Conservation (phyloP, 2,888 invertebrate species). For the Drosophila anomalata region DNA sequence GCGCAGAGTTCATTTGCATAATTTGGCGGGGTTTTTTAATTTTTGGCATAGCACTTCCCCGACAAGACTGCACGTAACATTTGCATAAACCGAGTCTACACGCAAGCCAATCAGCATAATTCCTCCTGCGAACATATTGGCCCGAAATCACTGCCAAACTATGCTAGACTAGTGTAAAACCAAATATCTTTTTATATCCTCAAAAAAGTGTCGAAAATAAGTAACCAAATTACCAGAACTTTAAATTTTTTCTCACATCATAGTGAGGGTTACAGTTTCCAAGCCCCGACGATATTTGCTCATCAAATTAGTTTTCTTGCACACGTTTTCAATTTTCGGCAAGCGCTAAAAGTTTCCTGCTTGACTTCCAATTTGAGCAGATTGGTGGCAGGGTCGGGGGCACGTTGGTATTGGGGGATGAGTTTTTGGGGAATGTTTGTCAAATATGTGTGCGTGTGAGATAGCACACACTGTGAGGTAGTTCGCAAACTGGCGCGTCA, state of each 20-base stretch:
- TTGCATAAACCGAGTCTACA: constrained; percentile 61
- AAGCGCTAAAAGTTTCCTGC: constrained; percentile 42
- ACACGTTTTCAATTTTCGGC: constrained; percentile 72
- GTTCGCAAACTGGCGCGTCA: constrained; percentile 28
- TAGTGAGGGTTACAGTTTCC: constrained; percentile 20
- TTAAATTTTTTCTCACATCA: constrained; percentile 19
- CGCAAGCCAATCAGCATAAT: constrained; percentile 47
- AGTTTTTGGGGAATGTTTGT: constrained; percentile 15
- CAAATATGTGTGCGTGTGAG: constrained; percentile 23
- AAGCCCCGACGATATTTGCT: constrained; percentile 55
- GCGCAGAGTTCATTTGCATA: constrained; percentile 66
- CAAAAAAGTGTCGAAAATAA: constrained; percentile 25
- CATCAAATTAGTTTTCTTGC: constrained; percentile 70
- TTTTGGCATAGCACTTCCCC: constrained; percentile 42
- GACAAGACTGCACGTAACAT: constrained; percentile 59
- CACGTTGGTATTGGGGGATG: not conserved
- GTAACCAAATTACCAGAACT: constrained; percentile 44
- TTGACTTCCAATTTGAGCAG: constrained; percentile 15
- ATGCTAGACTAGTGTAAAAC: constrained; percentile 19
- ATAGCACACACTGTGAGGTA: constrained; percentile 17
- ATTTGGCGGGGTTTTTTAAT: constrained; percentile 68
- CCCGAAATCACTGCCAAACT: constrained; percentile 27
- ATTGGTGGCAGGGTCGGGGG: not conserved
- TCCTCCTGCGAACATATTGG: constrained; percentile 38
- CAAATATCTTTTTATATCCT: constrained; percentile 36